Evolutionary conservation across 1,140 invertebrate species (phyloP).

Genomic region (Rhyacophila brunnea): DNA sequence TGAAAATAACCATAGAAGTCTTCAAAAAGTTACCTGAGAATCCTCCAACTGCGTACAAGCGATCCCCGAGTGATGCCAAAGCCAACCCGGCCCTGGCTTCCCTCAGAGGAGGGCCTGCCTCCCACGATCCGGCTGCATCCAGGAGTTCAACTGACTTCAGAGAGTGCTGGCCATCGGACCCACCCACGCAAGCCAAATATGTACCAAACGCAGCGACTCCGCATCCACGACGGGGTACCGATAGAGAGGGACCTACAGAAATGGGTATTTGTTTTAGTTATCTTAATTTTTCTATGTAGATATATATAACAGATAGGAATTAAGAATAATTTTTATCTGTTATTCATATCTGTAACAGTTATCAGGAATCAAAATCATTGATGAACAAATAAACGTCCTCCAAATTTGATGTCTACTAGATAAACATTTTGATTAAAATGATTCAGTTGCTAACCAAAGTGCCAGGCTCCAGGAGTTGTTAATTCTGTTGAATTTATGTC

Average conservation of each 20-base stretch:
- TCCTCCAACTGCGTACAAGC: constrained; percentile 77
- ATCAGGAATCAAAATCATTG: no score
- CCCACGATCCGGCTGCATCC: constrained; percentile 38
- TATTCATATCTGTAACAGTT: no score
- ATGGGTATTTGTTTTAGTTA: no score
- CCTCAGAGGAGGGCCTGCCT: constrained; percentile 66
- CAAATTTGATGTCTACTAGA: no score
- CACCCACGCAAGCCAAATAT: constrained; percentile 66
- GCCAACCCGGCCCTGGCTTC: constrained; percentile 69
- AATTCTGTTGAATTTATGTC: constrained; percentile 39
- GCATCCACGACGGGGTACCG: constrained; percentile 61
- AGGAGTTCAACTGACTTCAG: constrained; percentile 56
- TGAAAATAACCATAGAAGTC: no score
- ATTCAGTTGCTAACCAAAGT: constrained; percentile 28
- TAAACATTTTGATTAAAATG: no score
- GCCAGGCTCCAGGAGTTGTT: constrained; percentile 26
- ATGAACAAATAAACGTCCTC: no score
- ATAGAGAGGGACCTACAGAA: constrained; percentile 51
- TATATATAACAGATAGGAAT: no score
- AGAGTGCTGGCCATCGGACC: constrained; percentile 71
- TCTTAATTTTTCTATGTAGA: no score
- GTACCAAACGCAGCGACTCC: constrained; percentile 65
- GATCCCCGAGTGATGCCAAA: constrained; percentile 66
- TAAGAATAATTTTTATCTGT: no score
- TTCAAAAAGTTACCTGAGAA: constrained; percentile 64